Conservation (phyloP, 2,113 vertebrate species). For the Monopterus albus region DNA sequence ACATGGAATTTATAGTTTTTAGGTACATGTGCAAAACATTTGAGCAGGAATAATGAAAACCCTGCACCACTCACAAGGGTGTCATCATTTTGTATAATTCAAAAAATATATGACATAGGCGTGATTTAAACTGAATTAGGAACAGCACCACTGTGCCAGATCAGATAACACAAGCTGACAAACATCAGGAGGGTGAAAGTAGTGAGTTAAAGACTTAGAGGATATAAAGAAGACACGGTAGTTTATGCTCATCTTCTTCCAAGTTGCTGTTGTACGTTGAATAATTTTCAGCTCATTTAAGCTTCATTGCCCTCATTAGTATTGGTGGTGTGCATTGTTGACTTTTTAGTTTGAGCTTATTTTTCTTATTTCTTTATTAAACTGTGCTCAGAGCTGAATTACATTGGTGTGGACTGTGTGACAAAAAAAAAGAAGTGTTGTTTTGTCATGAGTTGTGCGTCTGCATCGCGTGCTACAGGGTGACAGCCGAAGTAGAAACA, state of each 20-base stretch:
- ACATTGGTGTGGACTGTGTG: not conserved
- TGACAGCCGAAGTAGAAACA: slow-evolving; percentile 44
- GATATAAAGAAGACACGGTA: too few relatives aligned
- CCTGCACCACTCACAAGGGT: too few relatives aligned
- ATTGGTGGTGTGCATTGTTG: not conserved
- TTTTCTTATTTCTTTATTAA: not conserved
- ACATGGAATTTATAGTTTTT: too few relatives aligned
- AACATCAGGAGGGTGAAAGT: not conserved
- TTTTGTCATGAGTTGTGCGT: slow-evolving; percentile 22
- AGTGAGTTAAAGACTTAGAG: too few relatives aligned
- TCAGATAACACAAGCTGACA: not conserved
- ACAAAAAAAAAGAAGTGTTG: not conserved
- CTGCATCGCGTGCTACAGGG: slow-evolving; percentile 8
- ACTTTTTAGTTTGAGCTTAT: not conserved
- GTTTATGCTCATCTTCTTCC: too few relatives aligned
- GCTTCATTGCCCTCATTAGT: not conserved
- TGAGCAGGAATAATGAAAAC: too few relatives aligned
- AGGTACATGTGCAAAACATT: too few relatives aligned
- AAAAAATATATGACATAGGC: too few relatives aligned
- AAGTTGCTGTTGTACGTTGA: too few relatives aligned
- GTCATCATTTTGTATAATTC: too few relatives aligned
- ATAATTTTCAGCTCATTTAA: not conserved
- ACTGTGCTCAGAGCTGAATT: not conserved
- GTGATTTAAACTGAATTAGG: not conserved
- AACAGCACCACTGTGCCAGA: not conserved